These are phyloP conservation scores for Apeltes quadracus DNA, from an alignment of 2,113 vertebrate genomes.

Conservation along the genomic window DNA sequence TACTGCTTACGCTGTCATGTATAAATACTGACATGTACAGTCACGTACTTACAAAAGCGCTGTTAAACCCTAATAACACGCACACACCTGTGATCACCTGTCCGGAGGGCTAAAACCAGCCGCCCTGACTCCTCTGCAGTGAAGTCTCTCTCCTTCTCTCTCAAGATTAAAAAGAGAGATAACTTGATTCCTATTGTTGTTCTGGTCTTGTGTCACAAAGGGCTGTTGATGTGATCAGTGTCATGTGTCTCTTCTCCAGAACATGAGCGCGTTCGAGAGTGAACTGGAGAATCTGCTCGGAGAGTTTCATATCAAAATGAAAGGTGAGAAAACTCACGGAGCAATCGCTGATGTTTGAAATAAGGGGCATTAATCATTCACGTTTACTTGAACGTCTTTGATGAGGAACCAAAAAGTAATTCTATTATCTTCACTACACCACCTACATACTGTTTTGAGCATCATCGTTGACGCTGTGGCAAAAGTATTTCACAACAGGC, in stretches of 20 bases:
- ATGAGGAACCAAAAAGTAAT: background rate
- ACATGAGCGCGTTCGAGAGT: constrained; percentile 92
- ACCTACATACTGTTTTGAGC: background rate
- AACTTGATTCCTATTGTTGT: constrained; percentile 49
- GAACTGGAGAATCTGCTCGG: constrained; percentile 95
- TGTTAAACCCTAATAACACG: constrained; percentile 21
- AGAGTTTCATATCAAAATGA: constrained; percentile 99
- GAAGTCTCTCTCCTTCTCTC: constrained; percentile 7
- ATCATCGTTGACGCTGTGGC: background rate
- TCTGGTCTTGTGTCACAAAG: constrained; percentile 6
- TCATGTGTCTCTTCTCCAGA: constrained; percentile 77
- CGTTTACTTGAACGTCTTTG: background rate
- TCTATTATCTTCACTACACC: background rate
- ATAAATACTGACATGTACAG: constrained; percentile 26
- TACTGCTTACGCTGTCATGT: constrained; percentile 27
- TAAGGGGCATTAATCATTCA: background rate
- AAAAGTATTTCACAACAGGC: background rate
- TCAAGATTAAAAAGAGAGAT: too few species aligned
- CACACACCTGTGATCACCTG: constrained; percentile 34
- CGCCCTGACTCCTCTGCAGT: background rate
- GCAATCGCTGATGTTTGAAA: background rate
- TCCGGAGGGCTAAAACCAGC: background rate
- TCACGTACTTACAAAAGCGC: background rate
- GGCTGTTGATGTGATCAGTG: constrained; percentile 23
- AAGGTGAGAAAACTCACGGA: constrained; percentile 82